Evolutionary conservation across 2,797 vertebrate genomes (phyloP).

Genomic region (Eulemur albifrons): DNA sequence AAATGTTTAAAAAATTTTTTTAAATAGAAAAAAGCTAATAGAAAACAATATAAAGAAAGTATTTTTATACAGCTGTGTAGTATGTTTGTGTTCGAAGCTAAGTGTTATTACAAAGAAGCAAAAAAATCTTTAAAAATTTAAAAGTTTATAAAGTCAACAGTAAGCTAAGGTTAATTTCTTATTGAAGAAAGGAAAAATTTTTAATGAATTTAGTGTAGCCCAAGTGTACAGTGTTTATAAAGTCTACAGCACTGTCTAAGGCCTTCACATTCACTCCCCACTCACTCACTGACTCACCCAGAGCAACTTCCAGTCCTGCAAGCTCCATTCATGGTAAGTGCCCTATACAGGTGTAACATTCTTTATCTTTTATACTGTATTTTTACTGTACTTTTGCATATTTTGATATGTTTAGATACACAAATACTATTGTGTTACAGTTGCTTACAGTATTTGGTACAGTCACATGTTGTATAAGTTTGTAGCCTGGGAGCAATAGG

Average conservation of each 20-base stretch:
- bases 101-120: background rate
- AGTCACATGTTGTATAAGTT: background rate
- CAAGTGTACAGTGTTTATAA: background rate
- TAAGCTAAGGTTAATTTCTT: background rate
- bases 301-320: background rate
- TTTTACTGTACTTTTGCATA: background rate
- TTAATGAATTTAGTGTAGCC: background rate
- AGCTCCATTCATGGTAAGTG: background rate
- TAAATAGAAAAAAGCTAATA: background rate
- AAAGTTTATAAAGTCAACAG: background rate
- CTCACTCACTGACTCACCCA: background rate
- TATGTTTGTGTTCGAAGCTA: background rate
- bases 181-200: background rate
- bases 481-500: background rate
- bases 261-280: background rate
- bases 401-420: background rate
- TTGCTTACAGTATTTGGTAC: background rate
- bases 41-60: background rate
- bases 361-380: background rate
- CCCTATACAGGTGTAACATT: background rate
- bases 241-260: background rate
- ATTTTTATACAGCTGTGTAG: background rate
- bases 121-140: background rate
- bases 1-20: background rate
- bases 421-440: background rate